Evolutionary conservation across 2,888 invertebrate genomes (phyloP), one percentile per base, ranked within the genome.

Genomic region (Caenorhabditis sp.): DNA sequence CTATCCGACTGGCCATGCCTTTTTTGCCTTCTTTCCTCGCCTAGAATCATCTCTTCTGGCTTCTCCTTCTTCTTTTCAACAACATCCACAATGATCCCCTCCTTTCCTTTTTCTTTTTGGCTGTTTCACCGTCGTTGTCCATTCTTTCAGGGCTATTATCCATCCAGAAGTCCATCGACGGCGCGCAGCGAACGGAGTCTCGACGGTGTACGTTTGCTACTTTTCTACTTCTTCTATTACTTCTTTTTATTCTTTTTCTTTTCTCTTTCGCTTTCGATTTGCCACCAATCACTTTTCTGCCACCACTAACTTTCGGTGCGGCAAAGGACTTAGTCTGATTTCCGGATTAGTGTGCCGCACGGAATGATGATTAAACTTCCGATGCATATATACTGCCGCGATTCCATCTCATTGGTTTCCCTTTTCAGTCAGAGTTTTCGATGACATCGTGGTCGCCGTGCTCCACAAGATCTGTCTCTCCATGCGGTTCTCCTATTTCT

Each of bases 371-470:
- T 55, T 64, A 58, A 64, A 72, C 72, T 56, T 56, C 56, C 69
- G 60, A 60, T 55, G 24, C 18, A 26, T 24, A 40, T 72, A 56
- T 28, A 64, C 22, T 40, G 18, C 50, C 35, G n/a, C 55, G 22
- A 26, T 40, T 44, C 37, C 18, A 15, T 35, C 26, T n/a, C n/a
- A n/a, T n/a, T n/a, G n/a, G 15, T 47, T 58, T 50, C 15, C 26
- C 24, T 40, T 85, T 86, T 72, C 87, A 90, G 90, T 90, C 91
- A 50, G 87, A 86, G 56, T 74, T 86, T 47, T 91, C 91, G 50
- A 91, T 91, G 91, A 81, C 88, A 56, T 88, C 88, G 37, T 90
- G 89, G 88, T 89, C 89, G 58, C 87, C 89, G 20, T 88, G 88
- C 79, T 88, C 89, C 53, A 88, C 89, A 26, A 84, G 90, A 50